A percentile compares a stretch with the other conserved stretches of the same genome.
phyloP scores from a whole-genome alignment of 2,113 vertebrate species.

The Daubentonia madagascariensis region DNA sequence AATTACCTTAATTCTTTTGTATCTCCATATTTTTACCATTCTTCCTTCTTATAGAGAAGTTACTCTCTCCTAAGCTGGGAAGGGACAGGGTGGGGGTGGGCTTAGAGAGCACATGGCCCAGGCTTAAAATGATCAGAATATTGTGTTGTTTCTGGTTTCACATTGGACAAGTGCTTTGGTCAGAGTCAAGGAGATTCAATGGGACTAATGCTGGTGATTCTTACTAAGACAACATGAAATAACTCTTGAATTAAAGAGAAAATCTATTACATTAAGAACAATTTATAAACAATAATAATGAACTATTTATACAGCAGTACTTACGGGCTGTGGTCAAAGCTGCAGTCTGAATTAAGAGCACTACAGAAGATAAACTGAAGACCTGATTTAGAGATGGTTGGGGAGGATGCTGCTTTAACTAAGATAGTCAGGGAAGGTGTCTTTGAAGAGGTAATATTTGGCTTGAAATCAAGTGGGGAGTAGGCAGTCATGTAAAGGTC shows the following conservation, averaged over 20 bases:
- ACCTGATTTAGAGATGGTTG: not conserved
- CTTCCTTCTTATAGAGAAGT: not conserved
- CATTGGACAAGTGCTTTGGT: not conserved
- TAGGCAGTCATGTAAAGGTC: not conserved
- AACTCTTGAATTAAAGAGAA: not conserved
- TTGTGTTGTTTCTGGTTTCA: not conserved
- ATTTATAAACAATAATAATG: not conserved
- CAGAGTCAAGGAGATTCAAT: not conserved
- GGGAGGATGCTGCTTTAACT: not conserved
- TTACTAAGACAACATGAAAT: not conserved
- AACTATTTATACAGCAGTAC: not conserved
- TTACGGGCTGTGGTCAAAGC: not conserved
- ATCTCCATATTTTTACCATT: not conserved
- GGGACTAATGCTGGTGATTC: not conserved
- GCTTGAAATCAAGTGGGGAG: not conserved
- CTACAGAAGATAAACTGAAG: not conserved
- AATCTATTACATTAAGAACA: not conserved
- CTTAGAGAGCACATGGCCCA: not conserved
- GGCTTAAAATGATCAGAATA: not conserved
- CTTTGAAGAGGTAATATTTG: not conserved
- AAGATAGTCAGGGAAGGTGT: not conserved
- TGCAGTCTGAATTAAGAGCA: not conserved
- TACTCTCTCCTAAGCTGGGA: not conserved
- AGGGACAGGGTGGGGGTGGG: not conserved
- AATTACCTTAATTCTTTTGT: not conserved